Evolutionary conservation across 2,888 invertebrate species (phyloP), one percentile per base, ranked within the genome.

Genomic region (Listrodromus nycthemerus): DNA sequence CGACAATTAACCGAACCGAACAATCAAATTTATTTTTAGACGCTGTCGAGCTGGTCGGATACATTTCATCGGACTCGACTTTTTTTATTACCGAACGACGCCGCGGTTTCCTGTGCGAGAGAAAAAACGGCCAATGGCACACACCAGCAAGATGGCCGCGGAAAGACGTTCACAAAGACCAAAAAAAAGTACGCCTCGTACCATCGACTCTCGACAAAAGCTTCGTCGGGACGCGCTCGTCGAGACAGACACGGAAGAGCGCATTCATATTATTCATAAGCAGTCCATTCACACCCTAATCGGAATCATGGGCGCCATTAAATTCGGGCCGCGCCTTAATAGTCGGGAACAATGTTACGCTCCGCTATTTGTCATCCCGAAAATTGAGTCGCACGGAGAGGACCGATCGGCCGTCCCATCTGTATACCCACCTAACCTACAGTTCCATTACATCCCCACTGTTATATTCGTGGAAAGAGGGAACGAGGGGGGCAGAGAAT

Each of bases 271-370:
- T 88, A 87, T 88, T 88, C 87, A 89, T 87, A 87, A 89, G 89
- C 87, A 85, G 80, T 85, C 86, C 85, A 88, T 90, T 90, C 88
- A 85, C 86, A 80, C 84, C 87, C 89, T 90, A 89, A 90, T 87
- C 86, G 87, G 86, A 87, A 87, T 90, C 89, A 89, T 87, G 89
- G 87, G 88, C 88, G 89, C 90, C 91, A 90, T 91, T 90, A 90
- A 90, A 90, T 89, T 87, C 86, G 85, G 84, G 88, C 88, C 89
- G 90, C 90, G 88, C 90, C 90, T 90, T 90, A 90, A 90, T 90
- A 89, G 87, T 87, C 89, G 87, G 87, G 88, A 81, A 87, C 86
- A 87, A 87, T 89, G 88, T 87, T 86, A 85, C 86, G 83, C 85
- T 79, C 73, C 82, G 85, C 89, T 88, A 91, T 91, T 90, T 91